Evolutionary conservation across 37 sponge, comb jelly and placozoan genomes (phyloP).

Genomic region (Amphimedon queenslandica): DNA sequence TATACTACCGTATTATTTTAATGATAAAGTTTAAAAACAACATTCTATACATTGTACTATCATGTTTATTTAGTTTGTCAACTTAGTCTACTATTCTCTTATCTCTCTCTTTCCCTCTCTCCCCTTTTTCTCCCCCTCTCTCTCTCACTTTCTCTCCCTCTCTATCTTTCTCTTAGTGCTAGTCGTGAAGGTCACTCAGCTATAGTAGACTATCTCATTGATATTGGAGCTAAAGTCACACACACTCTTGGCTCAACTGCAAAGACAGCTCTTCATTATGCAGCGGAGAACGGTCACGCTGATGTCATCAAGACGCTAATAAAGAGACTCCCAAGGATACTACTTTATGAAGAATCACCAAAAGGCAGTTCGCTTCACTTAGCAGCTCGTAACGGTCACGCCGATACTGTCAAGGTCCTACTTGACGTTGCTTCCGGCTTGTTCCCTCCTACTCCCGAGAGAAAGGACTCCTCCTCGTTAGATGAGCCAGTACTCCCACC

Average conservation of each 20-base stretch:
- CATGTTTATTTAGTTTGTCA: too few relatives aligned
- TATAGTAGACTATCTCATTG: constrained; percentile 54
- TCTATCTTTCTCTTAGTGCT: constrained; percentile 32
- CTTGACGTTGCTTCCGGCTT: constrained; percentile 34
- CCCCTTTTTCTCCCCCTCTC: background rate
- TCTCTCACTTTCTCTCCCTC: constrained; percentile 8
- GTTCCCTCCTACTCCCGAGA: background rate
- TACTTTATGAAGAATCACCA: constrained; percentile 37
- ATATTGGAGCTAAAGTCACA: constrained; percentile 26
- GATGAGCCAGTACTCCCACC: constrained; percentile 6
- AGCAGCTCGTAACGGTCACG: constrained; percentile 51
- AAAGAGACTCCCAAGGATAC: constrained; percentile 38
- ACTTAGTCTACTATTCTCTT: too few relatives aligned
- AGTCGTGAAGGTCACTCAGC: constrained; percentile 16
- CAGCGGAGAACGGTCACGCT: constrained; percentile 32
- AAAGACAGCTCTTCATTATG: constrained; percentile 62
- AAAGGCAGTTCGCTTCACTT: constrained; percentile 57
- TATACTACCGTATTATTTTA: too few relatives aligned
- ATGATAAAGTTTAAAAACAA: too few relatives aligned
- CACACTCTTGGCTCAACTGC: constrained; percentile 25
- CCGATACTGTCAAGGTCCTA: constrained; percentile 38
- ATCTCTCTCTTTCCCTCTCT: constrained; percentile 6
- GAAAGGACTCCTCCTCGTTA: constrained; percentile 3
- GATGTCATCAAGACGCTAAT: constrained; percentile 38
- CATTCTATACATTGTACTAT: too few relatives aligned